Percentiles rank a stretch among this genome's conserved stretches.
phyloP scores from a whole-genome alignment of 2,113 vertebrate species.

The Stigmatopora argus region DNA sequence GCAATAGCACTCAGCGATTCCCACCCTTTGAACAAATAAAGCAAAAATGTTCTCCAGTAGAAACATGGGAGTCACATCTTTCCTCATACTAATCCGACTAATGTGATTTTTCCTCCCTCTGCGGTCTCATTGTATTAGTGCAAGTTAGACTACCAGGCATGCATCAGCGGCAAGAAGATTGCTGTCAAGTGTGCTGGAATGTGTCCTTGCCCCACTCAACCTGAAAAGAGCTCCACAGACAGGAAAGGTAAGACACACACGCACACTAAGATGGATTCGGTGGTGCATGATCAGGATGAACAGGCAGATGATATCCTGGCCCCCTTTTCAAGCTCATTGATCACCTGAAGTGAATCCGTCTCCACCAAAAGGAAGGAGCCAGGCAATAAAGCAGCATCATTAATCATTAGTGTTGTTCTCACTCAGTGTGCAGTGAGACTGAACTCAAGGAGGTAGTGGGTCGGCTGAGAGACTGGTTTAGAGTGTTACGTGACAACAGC shows the following conservation, averaged over 20 bases:
- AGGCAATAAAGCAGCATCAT: constrained; percentile 26
- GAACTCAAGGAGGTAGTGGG: constrained; percentile 88
- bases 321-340: constrained; percentile 3
- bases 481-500: constrained; percentile 86
- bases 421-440: constrained; percentile 80
- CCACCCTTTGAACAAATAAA: not conserved
- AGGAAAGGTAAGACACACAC: constrained; percentile 86
- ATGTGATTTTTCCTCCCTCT: constrained; percentile 8
- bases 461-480: constrained; percentile 90
- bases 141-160: constrained; percentile 94
- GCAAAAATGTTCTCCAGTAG: not conserved
- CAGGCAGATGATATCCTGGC: constrained; percentile 4
- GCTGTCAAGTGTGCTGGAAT: constrained; percentile 82
- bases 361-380: not conserved
- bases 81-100: not conserved
- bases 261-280: constrained; percentile 10
- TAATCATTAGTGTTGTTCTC: constrained; percentile 26
- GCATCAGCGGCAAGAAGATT: constrained; percentile 87
- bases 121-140: constrained; percentile 71
- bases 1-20: not conserved
- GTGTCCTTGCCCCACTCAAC: constrained; percentile 81
- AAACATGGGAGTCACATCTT: not conserved
- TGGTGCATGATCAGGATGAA: constrained; percentile 6
- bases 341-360: constrained; percentile 11
- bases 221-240: constrained; percentile 64